Evolutionary conservation across 35 echinoderm and acorn worm genomes (phyloP), one percentile per base, ranked within the genome.

Genomic region (Eucidaris tribuloides): DNA sequence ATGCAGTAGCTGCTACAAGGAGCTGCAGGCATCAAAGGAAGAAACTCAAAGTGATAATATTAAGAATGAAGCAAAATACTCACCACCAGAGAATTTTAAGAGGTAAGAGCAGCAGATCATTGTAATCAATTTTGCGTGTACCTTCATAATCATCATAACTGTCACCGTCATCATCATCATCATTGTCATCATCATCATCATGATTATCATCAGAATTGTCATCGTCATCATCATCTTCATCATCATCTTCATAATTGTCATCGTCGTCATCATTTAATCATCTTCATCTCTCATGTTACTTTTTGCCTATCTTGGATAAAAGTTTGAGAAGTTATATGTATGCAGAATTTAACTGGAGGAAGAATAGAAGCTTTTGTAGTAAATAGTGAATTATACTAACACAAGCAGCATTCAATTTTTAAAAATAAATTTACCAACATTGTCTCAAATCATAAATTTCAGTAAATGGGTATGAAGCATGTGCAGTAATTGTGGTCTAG

Each of bases 11-110:
- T 89, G 87, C 42, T 89, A 60, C 79, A 72, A 54, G 28, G 17
- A 50, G 11, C 55, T 89, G 46, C 82, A 52, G 13, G 64, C 39
- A 22, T 36, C 87, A 19, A 64, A 81, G 7, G 2, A 41, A 19
- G 63, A 83, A 17, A 38, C 15, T 14, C 62, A 82, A 20, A 72
- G 46, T 20, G 79, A 71, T 5, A 66, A 82, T 25, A 65, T 44
- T 36, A 18, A 56, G 31, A 83, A 82, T 42, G 40, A 83, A 72
- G 77, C 32, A 15, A 55, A 42, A 56, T 71, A 82, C 27, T 68
- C 62, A 27, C 79, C 79, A 18, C 87, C 87, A 2, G 87, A 89
- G 64, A 89, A 89, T 34, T 89, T 82, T 22, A 89, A 89, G 30
- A 89, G 83, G 87, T 89, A 71, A 63, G 85, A 36, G 31, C 28